Evolutionary conservation across 2,888 invertebrate genomes (phyloP).

Genomic region (Octodonta nipae): DNA sequence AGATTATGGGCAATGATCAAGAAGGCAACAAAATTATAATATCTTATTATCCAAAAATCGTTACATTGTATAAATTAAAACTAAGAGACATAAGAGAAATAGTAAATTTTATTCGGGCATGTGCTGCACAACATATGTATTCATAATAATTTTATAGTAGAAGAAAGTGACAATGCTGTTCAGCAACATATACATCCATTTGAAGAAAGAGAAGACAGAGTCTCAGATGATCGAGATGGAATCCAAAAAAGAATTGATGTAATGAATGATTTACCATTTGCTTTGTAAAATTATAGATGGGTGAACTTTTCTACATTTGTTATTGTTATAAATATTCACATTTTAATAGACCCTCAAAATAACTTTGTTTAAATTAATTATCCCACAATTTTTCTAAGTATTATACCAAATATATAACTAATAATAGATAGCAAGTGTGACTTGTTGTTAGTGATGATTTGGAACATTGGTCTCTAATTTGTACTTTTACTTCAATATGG

Average conservation of each 20-base stretch:
- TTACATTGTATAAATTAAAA: no score
- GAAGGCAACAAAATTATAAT: no score
- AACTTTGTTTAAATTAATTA: no score
- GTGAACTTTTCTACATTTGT: not conserved
- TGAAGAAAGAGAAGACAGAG: not conserved
- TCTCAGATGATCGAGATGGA: not conserved
- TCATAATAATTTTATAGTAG: not conserved
- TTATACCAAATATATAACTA: no score
- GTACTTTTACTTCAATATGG: no score
- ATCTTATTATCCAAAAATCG: no score
- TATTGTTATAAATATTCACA: no score
- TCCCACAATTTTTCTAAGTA: no score
- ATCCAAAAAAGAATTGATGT: not conserved
- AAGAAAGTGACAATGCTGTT: not conserved
- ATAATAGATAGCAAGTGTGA: no score
- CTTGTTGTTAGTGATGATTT: no score
- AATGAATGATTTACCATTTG: not conserved
- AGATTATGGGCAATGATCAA: constrained; percentile 2
- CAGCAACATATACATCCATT: not conserved
- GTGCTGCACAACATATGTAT: not conserved
- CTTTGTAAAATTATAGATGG: not conserved
- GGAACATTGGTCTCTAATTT: no score
- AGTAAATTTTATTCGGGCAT: not conserved
- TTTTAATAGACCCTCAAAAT: no score
- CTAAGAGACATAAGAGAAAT: not conserved